Evolutionary conservation across 2,797 vertebrate species (phyloP), one percentile per base, ranked within the genome.

Genomic region (Falco biarmicus): DNA sequence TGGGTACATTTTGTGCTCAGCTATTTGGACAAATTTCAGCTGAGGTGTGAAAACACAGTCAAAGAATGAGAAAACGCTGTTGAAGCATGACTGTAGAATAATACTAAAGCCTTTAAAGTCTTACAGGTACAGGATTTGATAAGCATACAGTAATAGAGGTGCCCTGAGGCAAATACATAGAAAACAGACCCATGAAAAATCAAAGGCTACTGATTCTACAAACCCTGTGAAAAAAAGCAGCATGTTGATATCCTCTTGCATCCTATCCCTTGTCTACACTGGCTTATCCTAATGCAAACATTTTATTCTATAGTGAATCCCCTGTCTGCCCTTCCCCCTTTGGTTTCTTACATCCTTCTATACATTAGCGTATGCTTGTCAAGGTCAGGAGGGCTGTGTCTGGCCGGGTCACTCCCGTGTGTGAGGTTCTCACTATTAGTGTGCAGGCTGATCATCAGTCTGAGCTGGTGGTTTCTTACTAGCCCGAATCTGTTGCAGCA

Each of bases 1-100:
- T 88, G 34, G 32, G 43, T 68, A 63, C 54, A 53, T 86, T 88
- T 88, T 87, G 45, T 78, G 65, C 90, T 88, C 65, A 84, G 57
- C 65, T 93, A 63, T 90, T 94, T 65, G 76, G 83, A 84, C 43
- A 70, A 81, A 57, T 93, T 93, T 94, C 87, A 93, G 59, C 45
- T 71, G 59, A 92, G 66, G 37, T 84, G 53, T 94, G 94, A 90
- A 92, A 92, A 84, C 59, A 81, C 41, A 59, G 15, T 13, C 3
- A 1, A 84, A 80, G 43, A 88, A 65, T n/a, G 63, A 84, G 73
- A 88, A 90, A 91, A 88, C 1, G 0, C 19, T n/a, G 17, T 39
- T 92, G 63, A 69, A 79, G 34, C 84, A 48, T 74, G n/a, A 69
- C 69, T 4, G 1, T 17, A 76, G 57, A 81, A 78, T 86, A 84